Evolutionary conservation across 2,113 vertebrate genomes (phyloP).

Genomic region (Trematocara unimaculatum): DNA sequence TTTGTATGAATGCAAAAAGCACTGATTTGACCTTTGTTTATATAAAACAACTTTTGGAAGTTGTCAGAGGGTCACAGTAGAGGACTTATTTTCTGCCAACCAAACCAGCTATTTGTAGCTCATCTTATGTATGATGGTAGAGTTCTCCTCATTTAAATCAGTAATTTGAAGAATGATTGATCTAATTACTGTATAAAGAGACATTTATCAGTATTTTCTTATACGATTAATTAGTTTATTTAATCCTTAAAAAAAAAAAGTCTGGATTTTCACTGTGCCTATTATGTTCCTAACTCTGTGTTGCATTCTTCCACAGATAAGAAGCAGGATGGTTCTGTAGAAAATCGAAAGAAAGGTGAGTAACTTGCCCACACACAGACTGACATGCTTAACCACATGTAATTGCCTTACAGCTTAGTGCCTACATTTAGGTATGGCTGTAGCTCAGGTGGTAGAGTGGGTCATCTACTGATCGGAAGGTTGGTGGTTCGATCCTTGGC

Average conservation of each 20-base stretch:
- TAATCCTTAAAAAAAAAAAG: neutral
- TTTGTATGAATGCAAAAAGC: neutral
- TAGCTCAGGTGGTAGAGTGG: too few relatives aligned
- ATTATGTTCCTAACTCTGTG: neutral
- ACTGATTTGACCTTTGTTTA: neutral
- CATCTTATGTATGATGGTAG: neutral
- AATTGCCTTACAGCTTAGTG: neutral
- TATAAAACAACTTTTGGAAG: neutral
- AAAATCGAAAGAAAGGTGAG: slow-evolving; percentile 98
- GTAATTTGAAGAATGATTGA: neutral
- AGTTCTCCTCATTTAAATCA: neutral
- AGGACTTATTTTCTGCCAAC: neutral
- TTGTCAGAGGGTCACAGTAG: neutral
- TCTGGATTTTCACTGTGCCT: neutral
- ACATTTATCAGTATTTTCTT: neutral
- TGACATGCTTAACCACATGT: neutral
- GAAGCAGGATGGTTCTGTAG: slow-evolving; percentile 92
- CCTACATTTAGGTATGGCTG: neutral
- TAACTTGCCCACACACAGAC: neutral
- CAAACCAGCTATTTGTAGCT: neutral
- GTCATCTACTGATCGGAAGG: too few relatives aligned
- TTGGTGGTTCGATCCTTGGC: too few relatives aligned
- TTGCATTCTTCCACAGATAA: slow-evolving; percentile 79
- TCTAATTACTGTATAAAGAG: neutral
- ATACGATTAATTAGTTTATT: neutral